Evolutionary conservation across 1,140 invertebrate species (phyloP).

Genomic region (Colletes gigas): DNA sequence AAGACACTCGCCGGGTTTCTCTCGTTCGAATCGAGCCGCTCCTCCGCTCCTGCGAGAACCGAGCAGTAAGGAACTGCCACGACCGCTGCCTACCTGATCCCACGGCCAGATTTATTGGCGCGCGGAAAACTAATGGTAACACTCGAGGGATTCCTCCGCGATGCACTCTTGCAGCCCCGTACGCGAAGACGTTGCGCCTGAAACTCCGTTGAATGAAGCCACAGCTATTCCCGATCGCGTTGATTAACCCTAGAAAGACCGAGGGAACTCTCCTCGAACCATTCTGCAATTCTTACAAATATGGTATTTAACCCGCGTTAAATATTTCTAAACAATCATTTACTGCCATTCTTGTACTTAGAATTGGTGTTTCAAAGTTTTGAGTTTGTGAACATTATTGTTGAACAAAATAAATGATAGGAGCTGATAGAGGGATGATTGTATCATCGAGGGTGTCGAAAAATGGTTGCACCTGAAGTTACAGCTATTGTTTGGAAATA

Average conservation of each 20-base stretch:
- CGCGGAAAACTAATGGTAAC: conserved; percentile 73
- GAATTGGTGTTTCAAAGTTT: too few relatives aligned
- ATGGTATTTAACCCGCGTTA: too few relatives aligned
- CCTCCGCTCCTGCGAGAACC: conserved; percentile 38
- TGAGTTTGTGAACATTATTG: too few relatives aligned
- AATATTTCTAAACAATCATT: too few relatives aligned
- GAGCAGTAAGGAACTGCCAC: conserved; percentile 71
- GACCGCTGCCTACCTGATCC: conserved; percentile 64
- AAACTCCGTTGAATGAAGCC: background rate
- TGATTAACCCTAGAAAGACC: background rate
- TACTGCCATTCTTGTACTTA: too few relatives aligned
- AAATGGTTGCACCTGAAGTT: too few relatives aligned
- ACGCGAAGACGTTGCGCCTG: background rate
- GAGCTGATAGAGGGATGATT: too few relatives aligned
- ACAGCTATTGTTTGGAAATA: too few relatives aligned
- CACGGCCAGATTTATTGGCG: conserved; percentile 73
- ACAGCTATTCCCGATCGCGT: background rate
- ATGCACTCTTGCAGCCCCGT: background rate
- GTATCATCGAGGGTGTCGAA: too few relatives aligned
- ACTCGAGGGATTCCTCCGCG: conserved; percentile 30
- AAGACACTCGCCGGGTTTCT: conserved; percentile 35
- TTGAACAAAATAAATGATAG: too few relatives aligned
- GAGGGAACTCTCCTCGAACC: too few relatives aligned
- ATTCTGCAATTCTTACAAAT: too few relatives aligned
- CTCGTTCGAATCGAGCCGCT: conserved; percentile 42